Percentiles rank a stretch among this genome's conserved stretches.
Evolutionary conservation across 2,888 invertebrate genomes (phyloP).

Genomic region (Sylvicola cinctus): DNA sequence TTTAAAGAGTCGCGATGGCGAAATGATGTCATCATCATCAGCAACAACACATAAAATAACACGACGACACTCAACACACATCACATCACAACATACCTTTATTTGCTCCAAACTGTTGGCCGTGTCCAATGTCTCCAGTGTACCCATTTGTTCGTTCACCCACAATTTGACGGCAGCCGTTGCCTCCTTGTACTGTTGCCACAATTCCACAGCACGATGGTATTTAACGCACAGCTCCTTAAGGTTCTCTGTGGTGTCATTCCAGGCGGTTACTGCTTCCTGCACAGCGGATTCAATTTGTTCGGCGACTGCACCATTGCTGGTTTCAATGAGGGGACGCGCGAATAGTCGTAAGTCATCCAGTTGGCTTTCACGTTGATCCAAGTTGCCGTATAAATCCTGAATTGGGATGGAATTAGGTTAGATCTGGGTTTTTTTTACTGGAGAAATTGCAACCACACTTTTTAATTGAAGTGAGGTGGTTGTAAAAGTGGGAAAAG

Average conservation of each 20-base stretch:
- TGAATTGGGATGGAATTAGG: slow-evolving; percentile 15
- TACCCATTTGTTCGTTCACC: slow-evolving; percentile 55
- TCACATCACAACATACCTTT: no score
- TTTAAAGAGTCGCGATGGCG: no score
- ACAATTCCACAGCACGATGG: slow-evolving; percentile 60
- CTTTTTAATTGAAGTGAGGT: no score
- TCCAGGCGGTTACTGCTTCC: slow-evolving; percentile 59
- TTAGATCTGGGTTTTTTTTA: slow-evolving; percentile 9
- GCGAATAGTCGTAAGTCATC: slow-evolving; percentile 49
- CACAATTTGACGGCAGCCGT: slow-evolving; percentile 54
- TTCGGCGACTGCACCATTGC: slow-evolving; percentile 48
- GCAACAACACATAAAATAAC: no score
- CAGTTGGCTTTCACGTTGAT: slow-evolving; percentile 50
- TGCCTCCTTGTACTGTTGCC: slow-evolving; percentile 62
- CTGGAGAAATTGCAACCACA: no score
- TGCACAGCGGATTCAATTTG: slow-evolving; percentile 54
- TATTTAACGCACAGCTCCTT: slow-evolving; percentile 55
- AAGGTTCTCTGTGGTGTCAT: slow-evolving; percentile 57
- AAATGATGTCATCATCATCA: no score
- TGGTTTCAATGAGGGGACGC: slow-evolving; percentile 46
- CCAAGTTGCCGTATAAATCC: slow-evolving; percentile 58
- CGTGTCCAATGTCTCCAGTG: slow-evolving; percentile 18
- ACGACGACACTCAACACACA: no score
- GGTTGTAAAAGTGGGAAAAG: no score
- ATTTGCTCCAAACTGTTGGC: no score